Percentiles rank a stretch among this genome's conserved stretches.
phyloP scores from a whole-genome alignment of 2,113 vertebrate species.

The Meles meles region DNA sequence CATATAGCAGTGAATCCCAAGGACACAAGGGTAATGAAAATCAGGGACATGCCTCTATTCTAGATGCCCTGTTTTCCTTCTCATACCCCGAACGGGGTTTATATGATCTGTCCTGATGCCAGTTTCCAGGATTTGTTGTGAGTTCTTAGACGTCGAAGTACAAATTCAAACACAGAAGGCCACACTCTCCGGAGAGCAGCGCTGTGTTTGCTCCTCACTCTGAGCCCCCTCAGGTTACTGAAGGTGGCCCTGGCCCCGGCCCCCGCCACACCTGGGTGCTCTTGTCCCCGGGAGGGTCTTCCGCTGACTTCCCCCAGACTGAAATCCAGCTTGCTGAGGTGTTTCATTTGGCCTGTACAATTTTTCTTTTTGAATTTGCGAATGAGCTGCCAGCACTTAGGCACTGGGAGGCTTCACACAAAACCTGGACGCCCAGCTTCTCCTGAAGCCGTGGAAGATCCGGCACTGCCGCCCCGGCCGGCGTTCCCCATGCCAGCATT shows the following conservation, averaged over 20 bases:
- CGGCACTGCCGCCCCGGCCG: not conserved
- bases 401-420: not conserved
- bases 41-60: not conserved
- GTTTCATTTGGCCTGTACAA: not conserved
- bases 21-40: not conserved
- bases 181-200: not conserved
- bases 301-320: not conserved
- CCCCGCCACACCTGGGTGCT: not conserved
- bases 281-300: not conserved
- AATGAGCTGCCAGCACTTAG: not conserved
- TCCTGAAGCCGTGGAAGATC: not conserved
- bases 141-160: not conserved
- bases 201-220: rapidly evolving
- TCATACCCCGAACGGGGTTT: not conserved
- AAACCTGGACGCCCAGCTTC: not conserved
- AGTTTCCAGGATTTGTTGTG: not conserved
- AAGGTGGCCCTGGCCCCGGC: not conserved
- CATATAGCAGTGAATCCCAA: slow-evolving; percentile 15
- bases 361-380: not conserved
- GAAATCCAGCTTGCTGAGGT: not conserved
- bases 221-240: rapidly evolving
- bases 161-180: not conserved
- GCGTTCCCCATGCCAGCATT: not conserved
- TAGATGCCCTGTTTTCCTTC: not conserved
- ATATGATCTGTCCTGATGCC: not conserved